phyloP scores from a whole-genome alignment of 2,888 invertebrate species.

The Lasioglossum calceatum region DNA sequence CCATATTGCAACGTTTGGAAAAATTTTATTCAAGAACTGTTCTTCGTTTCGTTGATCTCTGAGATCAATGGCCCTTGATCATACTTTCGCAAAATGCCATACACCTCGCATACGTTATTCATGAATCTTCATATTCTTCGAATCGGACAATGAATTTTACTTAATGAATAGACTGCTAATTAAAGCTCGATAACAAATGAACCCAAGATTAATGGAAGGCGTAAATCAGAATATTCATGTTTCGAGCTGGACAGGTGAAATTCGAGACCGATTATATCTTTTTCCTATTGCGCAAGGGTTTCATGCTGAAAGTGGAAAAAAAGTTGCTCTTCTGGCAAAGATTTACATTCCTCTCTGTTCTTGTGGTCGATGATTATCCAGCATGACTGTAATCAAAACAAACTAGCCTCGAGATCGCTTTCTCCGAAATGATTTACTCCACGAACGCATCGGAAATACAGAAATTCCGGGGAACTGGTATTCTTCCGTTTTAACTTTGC shows the following conservation, averaged over 20 bases:
- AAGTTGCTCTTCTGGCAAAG: not conserved
- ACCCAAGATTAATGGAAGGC: not conserved
- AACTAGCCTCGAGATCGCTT: not conserved
- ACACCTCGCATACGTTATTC: not conserved
- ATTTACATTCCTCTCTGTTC: conserved; percentile 3
- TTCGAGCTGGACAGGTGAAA: not conserved
- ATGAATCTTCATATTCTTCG: not conserved
- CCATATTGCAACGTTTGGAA: not conserved
- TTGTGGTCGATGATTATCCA: not conserved
- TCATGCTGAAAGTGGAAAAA: not conserved
- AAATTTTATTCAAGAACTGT: not conserved
- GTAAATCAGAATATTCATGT: not conserved
- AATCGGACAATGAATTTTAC: not conserved
- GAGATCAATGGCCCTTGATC: not conserved
- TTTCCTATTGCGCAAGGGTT: not conserved
- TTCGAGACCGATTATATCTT: not conserved
- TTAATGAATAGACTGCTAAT: not conserved
- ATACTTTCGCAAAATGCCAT: not conserved
- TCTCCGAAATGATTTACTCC: conserved; percentile 4
- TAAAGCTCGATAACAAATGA: not conserved
- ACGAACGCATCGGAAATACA: not conserved
- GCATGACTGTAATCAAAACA: not conserved
- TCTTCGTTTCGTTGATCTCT: not conserved
- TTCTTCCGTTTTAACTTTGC: not conserved
- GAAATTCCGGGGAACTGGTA: not conserved